Conservation (phyloP, 2,797 vertebrate species). For the Bothrops alternatus region DNA sequence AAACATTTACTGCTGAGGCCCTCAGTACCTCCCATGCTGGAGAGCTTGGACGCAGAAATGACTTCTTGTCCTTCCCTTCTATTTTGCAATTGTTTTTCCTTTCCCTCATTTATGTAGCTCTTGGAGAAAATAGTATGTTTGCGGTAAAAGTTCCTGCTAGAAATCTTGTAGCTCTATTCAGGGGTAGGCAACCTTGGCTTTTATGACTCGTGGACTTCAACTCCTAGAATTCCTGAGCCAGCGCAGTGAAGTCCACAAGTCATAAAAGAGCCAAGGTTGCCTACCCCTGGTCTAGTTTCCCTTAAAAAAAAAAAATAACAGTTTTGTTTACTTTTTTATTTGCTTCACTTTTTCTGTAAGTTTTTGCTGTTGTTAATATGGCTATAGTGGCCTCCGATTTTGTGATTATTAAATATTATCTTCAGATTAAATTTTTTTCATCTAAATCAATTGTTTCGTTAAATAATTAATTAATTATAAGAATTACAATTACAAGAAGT, state of each 20-base stretch:
- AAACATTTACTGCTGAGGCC: not conserved
- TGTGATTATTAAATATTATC: not conserved
- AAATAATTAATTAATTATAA: not conserved
- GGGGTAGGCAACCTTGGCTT: too few relatives aligned
- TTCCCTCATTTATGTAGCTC: not conserved
- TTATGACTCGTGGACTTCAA: too few relatives aligned
- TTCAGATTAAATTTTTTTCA: not conserved
- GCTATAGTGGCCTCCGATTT: not conserved
- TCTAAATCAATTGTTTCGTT: not conserved
- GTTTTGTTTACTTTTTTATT: not conserved
- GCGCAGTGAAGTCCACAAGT: too few relatives aligned
- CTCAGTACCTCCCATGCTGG: not conserved
- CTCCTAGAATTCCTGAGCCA: too few relatives aligned
- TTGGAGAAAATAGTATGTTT: not conserved
- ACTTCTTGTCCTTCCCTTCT: not conserved
- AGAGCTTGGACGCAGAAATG: not conserved
- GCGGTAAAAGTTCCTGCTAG: not conserved
- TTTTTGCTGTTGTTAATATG: not conserved
- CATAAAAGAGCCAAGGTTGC: too few relatives aligned
- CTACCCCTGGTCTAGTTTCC: not conserved
- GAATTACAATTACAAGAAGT: not conserved
- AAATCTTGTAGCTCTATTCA: not conserved
- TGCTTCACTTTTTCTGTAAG: not conserved
- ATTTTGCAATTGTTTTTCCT: not conserved
- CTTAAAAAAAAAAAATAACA: not conserved